Percentiles rank a stretch among this genome's conserved stretches.
Conservation (phyloP, 1,140 invertebrate species). For the Portunus trituberculatus region DNA sequence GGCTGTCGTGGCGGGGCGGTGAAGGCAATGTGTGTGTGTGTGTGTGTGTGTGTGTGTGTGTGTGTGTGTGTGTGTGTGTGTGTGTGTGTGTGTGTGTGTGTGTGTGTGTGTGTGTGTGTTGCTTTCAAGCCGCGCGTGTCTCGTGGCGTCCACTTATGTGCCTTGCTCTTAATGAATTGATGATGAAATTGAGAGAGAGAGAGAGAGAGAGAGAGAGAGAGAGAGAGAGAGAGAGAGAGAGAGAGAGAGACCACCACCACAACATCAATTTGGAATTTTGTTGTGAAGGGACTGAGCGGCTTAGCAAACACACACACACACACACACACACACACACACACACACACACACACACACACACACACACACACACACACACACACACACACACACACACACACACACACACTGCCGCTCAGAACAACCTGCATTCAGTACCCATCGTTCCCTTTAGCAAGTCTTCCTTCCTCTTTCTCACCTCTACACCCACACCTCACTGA, state of each 20-base stretch:
- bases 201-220: neutral
- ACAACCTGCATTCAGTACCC: neutral
- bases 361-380: neutral
- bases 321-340: neutral
- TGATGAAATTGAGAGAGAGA: neutral
- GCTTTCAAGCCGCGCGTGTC: neutral
- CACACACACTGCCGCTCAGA: neutral
- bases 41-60: conserved; percentile 44
- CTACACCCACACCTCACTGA: neutral
- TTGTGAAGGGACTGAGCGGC: too few species aligned
- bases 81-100: conserved; percentile 58
- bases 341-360: conserved; percentile 37
- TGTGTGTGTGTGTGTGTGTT: conserved; percentile 44
- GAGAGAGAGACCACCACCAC: too few species aligned
- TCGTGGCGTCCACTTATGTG: too few species aligned
- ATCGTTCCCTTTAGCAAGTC: neutral
- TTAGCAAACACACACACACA: neutral
- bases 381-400: conserved; percentile 30
- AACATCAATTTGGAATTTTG: too few species aligned
- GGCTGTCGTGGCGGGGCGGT: neutral
- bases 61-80: conserved; percentile 58
- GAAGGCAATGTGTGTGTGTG: neutral
- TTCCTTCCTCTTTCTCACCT: neutral
- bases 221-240: too few species aligned
- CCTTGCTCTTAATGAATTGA: neutral